Evolutionary conservation across 2,888 invertebrate genomes (phyloP).

Genomic region (Cerastis rubricosa): DNA sequence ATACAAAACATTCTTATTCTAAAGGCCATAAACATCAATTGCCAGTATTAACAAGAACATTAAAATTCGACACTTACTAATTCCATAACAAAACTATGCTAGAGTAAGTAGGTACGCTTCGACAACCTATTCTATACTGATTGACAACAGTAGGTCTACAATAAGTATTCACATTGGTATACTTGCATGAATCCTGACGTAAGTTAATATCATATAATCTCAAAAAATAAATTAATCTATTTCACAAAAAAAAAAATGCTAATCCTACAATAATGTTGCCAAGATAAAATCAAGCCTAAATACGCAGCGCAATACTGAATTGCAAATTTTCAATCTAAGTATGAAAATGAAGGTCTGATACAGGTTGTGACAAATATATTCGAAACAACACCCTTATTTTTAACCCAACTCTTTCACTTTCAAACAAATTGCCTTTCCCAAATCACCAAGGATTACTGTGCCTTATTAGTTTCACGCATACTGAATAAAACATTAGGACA

Average conservation of each 20-base stretch:
- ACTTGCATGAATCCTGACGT: neutral
- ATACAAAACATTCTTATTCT: no score
- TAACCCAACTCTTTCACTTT: constrained; percentile 12
- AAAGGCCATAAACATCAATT: no score
- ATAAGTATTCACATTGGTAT: neutral
- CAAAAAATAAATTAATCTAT: neutral
- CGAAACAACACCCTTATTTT: constrained; percentile 5
- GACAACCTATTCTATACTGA: neutral
- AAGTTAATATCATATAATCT: neutral
- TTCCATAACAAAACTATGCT: no score
- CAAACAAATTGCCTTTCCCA: constrained; percentile 20
- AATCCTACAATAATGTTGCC: neutral
- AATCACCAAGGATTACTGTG: constrained; percentile 19
- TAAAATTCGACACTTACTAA: no score
- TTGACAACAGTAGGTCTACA: neutral
- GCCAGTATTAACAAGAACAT: no score
- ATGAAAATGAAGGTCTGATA: neutral
- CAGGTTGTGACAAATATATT: constrained; percentile 2
- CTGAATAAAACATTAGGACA: constrained; percentile 37
- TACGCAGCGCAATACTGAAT: neutral
- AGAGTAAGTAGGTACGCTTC: neutral
- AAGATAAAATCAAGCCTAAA: neutral
- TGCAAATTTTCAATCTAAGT: neutral
- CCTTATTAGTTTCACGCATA: constrained; percentile 13
- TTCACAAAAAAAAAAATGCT: neutral